A percentile compares a stretch with the other conserved stretches of the same genome.
These are phyloP conservation scores for Camponotus vicinus DNA, from an alignment of 1,140 invertebrate genomes.

Conservation along the genomic window DNA sequence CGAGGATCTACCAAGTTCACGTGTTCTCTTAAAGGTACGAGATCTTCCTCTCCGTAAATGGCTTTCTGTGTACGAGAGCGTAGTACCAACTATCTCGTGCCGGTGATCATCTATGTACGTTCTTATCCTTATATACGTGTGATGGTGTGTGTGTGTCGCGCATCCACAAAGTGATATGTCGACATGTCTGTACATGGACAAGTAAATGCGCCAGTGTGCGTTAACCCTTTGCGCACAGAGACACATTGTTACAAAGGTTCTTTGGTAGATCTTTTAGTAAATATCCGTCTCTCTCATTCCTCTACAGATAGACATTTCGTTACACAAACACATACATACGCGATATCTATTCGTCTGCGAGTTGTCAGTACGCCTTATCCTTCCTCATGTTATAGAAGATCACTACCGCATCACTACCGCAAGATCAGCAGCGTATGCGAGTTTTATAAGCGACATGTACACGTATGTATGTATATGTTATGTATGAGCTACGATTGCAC, in stretches of 20 bases:
- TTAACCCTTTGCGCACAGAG: not conserved
- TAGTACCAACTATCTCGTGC: not conserved
- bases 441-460: slow-evolving; percentile 41
- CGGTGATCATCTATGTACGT: slow-evolving; percentile 9
- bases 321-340: not conserved
- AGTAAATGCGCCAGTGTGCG: slow-evolving; percentile 9
- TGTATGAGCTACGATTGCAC: not conserved
- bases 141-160: not conserved
- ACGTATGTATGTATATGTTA: not conserved
- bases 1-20: slow-evolving; percentile 61
- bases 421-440: slow-evolving; percentile 32
- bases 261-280: not conserved
- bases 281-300: not conserved
- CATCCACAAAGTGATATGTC: not conserved
- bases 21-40: slow-evolving; percentile 57
- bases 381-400: not conserved
- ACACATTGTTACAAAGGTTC: not conserved
- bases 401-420: not conserved
- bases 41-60: slow-evolving; percentile 57
- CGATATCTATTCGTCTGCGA: slow-evolving; percentile 1
- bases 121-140: not conserved
- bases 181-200: not conserved
- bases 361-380: not conserved
- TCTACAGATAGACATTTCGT: slow-evolving; percentile 26
- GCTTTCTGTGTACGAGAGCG: slow-evolving; percentile 46